phyloP scores from a whole-genome alignment of 2,113 vertebrate genomes.

The Menidia beryllina region DNA sequence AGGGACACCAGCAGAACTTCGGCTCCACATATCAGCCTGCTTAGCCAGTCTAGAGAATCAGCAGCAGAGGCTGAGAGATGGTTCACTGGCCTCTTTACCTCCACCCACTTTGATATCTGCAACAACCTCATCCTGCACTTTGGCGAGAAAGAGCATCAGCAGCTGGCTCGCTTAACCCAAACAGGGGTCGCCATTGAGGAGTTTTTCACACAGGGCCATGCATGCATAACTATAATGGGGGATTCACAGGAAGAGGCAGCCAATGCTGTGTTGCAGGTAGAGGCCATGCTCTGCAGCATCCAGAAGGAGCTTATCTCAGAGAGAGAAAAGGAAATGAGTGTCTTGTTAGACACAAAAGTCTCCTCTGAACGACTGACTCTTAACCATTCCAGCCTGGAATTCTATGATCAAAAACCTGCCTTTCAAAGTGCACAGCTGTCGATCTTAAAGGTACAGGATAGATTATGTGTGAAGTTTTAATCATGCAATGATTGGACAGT shows the following conservation, averaged over 20 bases:
- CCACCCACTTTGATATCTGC: slow-evolving; percentile 40
- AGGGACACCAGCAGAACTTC: neutral
- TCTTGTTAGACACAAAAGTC: rapidly evolving
- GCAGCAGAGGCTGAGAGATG: slow-evolving; percentile 78
- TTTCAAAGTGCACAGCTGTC: slow-evolving; percentile 59
- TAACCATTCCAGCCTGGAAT: rapidly evolving
- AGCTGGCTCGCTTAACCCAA: slow-evolving; percentile 51
- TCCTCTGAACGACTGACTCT: neutral
- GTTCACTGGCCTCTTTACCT: slow-evolving; percentile 24
- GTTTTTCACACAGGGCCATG: slow-evolving; percentile 58
- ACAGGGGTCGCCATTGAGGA: slow-evolving; percentile 67
- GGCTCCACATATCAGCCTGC: slow-evolving; percentile 70
- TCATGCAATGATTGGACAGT: neutral
- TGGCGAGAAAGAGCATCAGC: slow-evolving; percentile 70
- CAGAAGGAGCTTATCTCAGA: slow-evolving; percentile 70
- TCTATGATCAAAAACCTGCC: slow-evolving; percentile 4
- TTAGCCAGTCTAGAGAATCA: slow-evolving; percentile 5
- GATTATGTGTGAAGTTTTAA: neutral
- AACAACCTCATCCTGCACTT: slow-evolving; percentile 86
- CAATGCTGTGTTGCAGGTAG: slow-evolving; percentile 69
- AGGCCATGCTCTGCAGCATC: slow-evolving; percentile 81
- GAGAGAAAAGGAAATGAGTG: slow-evolving; percentile 51
- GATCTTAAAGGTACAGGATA: slow-evolving; percentile 75
- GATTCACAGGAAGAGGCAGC: neutral
- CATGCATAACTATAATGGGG: slow-evolving; percentile 77